Percentiles rank a stretch among this genome's conserved stretches.
These are phyloP conservation scores for Oreonectes daqikongensis DNA, from an alignment of 2,797 vertebrate species.

Conservation along the genomic window DNA sequence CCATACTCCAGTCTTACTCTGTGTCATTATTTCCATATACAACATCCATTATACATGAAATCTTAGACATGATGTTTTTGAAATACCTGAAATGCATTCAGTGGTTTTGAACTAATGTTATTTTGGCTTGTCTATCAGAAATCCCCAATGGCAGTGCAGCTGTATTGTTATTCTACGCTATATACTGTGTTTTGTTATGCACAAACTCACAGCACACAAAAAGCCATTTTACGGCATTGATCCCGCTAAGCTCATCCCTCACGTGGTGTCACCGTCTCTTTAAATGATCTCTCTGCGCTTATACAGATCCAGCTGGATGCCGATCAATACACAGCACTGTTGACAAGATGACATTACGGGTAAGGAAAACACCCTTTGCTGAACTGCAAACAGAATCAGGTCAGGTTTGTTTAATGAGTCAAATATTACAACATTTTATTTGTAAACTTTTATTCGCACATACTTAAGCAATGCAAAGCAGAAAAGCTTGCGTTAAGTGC, in stretches of 20 bases:
- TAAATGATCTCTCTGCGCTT: conserved; percentile 56
- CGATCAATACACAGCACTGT: conserved; percentile 40
- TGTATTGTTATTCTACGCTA: not conserved
- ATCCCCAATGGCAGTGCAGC: not conserved
- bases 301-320: conserved; percentile 47
- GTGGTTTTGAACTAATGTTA: conserved; percentile 8
- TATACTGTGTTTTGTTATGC: not conserved
- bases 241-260: conserved; percentile 55
- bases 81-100: not conserved
- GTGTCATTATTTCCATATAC: conserved; percentile 17
- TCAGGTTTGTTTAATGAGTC: conserved; percentile 48
- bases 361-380: conserved; percentile 50
- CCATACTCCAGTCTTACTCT: not conserved
- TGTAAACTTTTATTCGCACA: not conserved
- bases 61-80: conserved; percentile 3
- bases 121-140: not conserved
- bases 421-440: conserved; percentile 46
- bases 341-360: conserved; percentile 62
- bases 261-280: conserved; percentile 56
- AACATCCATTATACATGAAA: conserved; percentile 20
- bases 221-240: conserved; percentile 37
- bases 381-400: conserved; percentile 40
- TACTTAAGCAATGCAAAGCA: not conserved
- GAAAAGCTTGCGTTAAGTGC: not conserved
- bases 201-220: conserved; percentile 45